Evolutionary conservation across 1,140 invertebrate species (phyloP).

Genomic region (Acromyrmex charruanus): DNA sequence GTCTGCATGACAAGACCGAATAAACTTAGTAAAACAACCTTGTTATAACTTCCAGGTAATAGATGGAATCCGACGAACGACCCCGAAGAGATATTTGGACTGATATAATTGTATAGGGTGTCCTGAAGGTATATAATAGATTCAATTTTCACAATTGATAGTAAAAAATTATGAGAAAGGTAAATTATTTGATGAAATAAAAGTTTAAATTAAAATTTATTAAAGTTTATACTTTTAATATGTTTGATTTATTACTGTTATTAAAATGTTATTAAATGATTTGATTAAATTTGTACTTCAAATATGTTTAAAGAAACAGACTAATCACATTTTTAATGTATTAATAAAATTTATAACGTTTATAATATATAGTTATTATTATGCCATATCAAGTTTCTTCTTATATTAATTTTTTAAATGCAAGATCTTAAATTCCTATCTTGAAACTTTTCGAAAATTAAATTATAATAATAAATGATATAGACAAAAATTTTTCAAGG

Average conservation of each 20-base stretch:
- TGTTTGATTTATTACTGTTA: neutral
- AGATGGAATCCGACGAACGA: constrained; percentile 21
- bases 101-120: constrained; percentile 31
- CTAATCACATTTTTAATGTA: neutral
- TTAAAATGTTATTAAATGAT: neutral
- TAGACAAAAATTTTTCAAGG: neutral
- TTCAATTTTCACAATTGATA: neutral
- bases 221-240: neutral
- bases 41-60: constrained; percentile 57
- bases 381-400: neutral
- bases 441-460: neutral
- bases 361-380: neutral
- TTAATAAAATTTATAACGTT: neutral
- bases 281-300: neutral
- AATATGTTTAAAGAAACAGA: neutral
- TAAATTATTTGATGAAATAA: neutral
- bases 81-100: constrained; percentile 30
- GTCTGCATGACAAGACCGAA: constrained; percentile 17
- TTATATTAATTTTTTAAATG: constrained; percentile 1
- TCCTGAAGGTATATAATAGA: constrained; percentile 13
- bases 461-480: neutral
- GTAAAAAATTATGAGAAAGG: neutral
- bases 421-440: neutral
- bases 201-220: neutral
- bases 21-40: constrained; percentile 52